phyloP scores from a whole-genome alignment of 2,888 invertebrate genomes.

The Chrysomela aeneicollis region DNA sequence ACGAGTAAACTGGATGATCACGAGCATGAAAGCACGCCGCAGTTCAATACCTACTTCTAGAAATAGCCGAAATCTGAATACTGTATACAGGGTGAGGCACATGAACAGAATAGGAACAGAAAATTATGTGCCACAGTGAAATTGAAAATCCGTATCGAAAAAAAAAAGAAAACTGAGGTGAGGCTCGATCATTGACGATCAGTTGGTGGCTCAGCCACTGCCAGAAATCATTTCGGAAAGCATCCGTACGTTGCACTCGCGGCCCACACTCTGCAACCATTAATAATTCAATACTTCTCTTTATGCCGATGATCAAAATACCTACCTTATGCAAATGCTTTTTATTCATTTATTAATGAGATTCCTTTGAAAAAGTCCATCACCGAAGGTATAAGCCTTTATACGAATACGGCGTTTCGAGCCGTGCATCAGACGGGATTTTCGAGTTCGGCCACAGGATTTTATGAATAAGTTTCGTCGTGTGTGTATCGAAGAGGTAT shows the following conservation, averaged over 20 bases:
- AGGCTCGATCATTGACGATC: too few relatives aligned
- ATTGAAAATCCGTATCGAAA: too few relatives aligned
- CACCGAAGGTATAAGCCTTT: constrained; percentile 8
- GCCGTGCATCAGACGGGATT: constrained; percentile 29
- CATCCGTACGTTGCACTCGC: constrained; percentile 13
- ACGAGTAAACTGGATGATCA: not conserved
- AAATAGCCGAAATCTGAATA: too few relatives aligned
- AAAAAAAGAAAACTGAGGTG: too few relatives aligned
- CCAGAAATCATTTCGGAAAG: constrained; percentile 3
- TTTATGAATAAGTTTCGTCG: constrained; percentile 25
- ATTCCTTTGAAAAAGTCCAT: constrained; percentile 26
- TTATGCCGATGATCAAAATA: constrained; percentile 27
- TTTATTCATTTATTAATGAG: constrained; percentile 28
- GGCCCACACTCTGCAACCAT: constrained; percentile 22
- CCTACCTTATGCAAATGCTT: constrained; percentile 26
- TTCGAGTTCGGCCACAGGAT: constrained; percentile 27
- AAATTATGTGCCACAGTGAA: too few relatives aligned
- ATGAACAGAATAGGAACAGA: too few relatives aligned
- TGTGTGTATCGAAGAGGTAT: constrained; percentile 28
- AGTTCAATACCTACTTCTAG: not conserved
- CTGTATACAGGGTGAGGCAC: too few relatives aligned
- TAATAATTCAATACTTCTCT: constrained; percentile 28
- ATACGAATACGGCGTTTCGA: constrained; percentile 25
- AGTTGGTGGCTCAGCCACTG: not conserved
- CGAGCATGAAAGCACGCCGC: not conserved